These are phyloP conservation scores for Falco novaeseelandiae DNA, from an alignment of 2,797 vertebrate species.

Conservation along the genomic window DNA sequence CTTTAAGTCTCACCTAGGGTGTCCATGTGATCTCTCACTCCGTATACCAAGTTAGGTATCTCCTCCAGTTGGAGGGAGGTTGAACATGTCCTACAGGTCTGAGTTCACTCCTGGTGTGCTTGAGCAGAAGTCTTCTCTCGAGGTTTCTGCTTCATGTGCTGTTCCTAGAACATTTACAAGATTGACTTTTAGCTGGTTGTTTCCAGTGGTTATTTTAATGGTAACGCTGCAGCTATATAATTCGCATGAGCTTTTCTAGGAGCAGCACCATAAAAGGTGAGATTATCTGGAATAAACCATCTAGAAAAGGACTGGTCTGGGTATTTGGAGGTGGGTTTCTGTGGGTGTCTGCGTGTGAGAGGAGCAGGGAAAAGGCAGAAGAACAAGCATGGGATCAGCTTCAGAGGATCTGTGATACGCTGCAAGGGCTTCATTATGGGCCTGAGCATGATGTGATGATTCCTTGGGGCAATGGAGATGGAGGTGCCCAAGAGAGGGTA, in stretches of 20 bases:
- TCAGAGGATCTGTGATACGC: not conserved
- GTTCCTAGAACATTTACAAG: not conserved
- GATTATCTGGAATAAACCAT: not conserved
- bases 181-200: conserved; percentile 41
- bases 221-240: not conserved
- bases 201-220: conserved; percentile 6
- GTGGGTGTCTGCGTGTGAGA: not conserved
- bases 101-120: not conserved
- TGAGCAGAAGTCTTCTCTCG: not conserved
- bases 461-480: not conserved
- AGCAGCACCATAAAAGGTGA: not conserved
- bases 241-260: conserved; percentile 14
- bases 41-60: not conserved
- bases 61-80: not conserved
- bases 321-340: not conserved
- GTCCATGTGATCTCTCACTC: not conserved
- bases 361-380: not conserved
- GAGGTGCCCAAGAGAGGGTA: not conserved
- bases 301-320: not conserved
- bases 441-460: fast-evolving
- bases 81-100: not conserved
- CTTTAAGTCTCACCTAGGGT: not conserved
- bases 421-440: not conserved
- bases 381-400: not conserved
- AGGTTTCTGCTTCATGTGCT: not conserved